These are phyloP conservation scores for Drosophila hydei DNA, from an alignment of 1,140 invertebrate genomes.

Conservation along the genomic window DNA sequence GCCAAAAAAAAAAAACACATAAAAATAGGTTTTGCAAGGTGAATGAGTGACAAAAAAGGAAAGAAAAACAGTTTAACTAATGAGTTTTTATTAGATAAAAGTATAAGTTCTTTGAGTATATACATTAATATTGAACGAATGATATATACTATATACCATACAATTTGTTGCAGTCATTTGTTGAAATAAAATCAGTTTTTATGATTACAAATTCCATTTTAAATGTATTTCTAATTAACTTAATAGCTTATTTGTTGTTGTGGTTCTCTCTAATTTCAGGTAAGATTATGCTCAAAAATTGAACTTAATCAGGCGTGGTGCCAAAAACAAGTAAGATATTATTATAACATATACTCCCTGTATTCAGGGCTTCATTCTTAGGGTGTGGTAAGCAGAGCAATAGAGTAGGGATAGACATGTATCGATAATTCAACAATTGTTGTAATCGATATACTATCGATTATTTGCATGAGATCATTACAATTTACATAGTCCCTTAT, in stretches of 20 bases:
- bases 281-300: conserved; percentile 17
- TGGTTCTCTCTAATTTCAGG: conserved; percentile 30
- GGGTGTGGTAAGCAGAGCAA: too few species aligned
- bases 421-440: too few species aligned
- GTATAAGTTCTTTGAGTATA: background rate
- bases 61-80: background rate
- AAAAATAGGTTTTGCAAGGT: conserved; percentile 14
- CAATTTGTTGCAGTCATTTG: too few species aligned
- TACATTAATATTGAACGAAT: background rate
- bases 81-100: background rate
- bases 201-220: background rate
- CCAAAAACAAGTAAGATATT: conserved; percentile 16
- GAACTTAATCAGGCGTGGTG: background rate
- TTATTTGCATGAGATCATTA: too few species aligned
- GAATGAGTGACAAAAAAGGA: background rate
- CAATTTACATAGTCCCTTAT: too few species aligned
- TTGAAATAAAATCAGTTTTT: conserved; percentile 5
- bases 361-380: too few species aligned
- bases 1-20: background rate
- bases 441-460: too few species aligned
- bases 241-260: conserved; percentile 22
- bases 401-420: too few species aligned
- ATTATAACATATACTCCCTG: too few species aligned
- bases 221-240: conserved; percentile 11
- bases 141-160: background rate